A percentile compares a stretch with the other conserved stretches of the same genome.
phyloP scores from a whole-genome alignment of 2,797 vertebrate species.

The Protosalanx chinensis region DNA sequence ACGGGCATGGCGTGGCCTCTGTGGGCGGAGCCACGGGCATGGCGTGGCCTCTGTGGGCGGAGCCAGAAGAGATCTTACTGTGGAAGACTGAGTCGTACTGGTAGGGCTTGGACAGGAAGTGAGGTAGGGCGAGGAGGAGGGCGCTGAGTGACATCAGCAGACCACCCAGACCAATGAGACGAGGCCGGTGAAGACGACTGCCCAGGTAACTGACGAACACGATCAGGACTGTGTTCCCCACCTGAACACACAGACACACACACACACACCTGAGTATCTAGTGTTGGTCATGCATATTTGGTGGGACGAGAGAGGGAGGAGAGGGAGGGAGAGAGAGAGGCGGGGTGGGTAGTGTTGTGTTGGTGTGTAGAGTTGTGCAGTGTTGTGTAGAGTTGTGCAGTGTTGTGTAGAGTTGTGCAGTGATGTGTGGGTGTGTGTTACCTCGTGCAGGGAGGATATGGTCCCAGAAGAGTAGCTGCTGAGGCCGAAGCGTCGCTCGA shows the following conservation, averaged over 20 bases:
- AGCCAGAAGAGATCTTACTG: slow-evolving; percentile 68
- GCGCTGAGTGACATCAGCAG: slow-evolving; percentile 87
- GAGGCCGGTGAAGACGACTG: slow-evolving; percentile 86
- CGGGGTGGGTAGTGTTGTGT: neutral
- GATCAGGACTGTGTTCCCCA: slow-evolving; percentile 89
- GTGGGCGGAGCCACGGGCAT: too few species aligned
- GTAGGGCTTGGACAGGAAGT: slow-evolving; percentile 87
- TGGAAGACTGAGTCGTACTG: slow-evolving; percentile 60
- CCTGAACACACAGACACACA: slow-evolving; percentile 61
- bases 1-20: too few species aligned
- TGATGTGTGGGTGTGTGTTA: slow-evolving; percentile 45
- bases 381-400: neutral
- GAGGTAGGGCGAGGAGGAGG: slow-evolving; percentile 87
- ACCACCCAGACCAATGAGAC: slow-evolving; percentile 84
- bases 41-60: too few species aligned
- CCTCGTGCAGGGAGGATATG: slow-evolving; percentile 95
- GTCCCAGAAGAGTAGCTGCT: slow-evolving; percentile 92
- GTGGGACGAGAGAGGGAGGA: neutral
- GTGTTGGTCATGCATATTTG: too few species aligned
- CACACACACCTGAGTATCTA: neutral
- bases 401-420: neutral
- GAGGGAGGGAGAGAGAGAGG: neutral
- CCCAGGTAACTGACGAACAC: slow-evolving; percentile 97
- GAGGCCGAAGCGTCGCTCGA: slow-evolving; percentile 94
- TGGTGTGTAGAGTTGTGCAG: neutral